Base-by-base conservation (phyloP, 1,140 invertebrate genomes). In the Pogonomyrmex californicus region DNA sequence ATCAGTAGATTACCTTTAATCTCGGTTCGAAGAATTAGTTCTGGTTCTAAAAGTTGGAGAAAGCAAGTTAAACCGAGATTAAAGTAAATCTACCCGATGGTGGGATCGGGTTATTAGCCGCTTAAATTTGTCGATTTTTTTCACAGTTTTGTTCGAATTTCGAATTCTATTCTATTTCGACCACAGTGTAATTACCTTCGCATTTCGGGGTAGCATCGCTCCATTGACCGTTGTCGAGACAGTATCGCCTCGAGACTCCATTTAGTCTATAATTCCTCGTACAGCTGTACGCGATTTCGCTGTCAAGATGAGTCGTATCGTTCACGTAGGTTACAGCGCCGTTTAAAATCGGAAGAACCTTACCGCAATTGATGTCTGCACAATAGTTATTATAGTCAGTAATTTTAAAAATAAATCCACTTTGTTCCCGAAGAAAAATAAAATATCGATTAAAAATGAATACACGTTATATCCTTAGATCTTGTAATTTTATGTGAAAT, bases 331-430 rank as follows among this genome's bases (percentile, higher is more conserved):
- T 96, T 4, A 97, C 96, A 23, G 96, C 96, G 14, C 98, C 99
- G 92, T 98, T 98, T 0, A 97, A 95, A 78, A 99, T 94, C 0
- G 97, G 96, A 17, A 97, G 96, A 2, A 99, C 97, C 92, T 97
- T 97, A 7, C 98, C 98, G 94, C 99, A 99, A 90, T 99, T 98
- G 63, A 99, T 97, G 93, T 97, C 98, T 99, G 91, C 93, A 66
- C 62, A 70, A 88, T 44, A 83, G 68, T 73, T 30, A 51, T 76
- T 75, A 36, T 4, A 41, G 10, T 76, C 12, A 70, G 10, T 44
- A 44, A 70, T 81, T 38, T 51, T 33, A 44, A 4, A 7, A 81
- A n/a, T 23, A 23, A n/a, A n/a, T n/a, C n/a, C 23, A 23, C 23
- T 23, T 23, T 23, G 23, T 23, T 23, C 23, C 23, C 23, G 0